Base-by-base conservation (phyloP, 2,888 invertebrate species). In the Drosophila robusta region DNA sequence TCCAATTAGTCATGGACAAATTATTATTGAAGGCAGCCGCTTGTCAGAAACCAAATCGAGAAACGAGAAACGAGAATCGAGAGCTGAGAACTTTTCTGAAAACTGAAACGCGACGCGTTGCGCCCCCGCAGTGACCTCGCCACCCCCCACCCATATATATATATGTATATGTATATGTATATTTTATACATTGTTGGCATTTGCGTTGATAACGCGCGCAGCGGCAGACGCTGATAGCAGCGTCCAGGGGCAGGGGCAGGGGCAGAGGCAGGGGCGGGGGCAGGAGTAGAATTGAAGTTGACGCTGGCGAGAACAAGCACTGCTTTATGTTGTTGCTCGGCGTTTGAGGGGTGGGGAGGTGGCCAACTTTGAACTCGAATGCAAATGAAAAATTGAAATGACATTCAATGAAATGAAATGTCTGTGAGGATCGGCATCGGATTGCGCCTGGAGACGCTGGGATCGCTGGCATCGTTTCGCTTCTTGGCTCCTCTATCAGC, bases 1-100 rank as follows among this genome's bases (percentile, higher is more conserved):
- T 90, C 90, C 90, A 90, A 90, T 90, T 90, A 90, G 90, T 90
- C 82, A 85, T 87, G 90, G 87, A 75, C 90, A 89, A 89, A 90
- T 90, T 90, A 83, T 83, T 89, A 87, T 85, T 85, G 85, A 82
- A 85, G 76, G 65, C 78, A 63, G 75, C 73, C 63, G 54, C 71
- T 72, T 69, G 78, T 75, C 77, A 70, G 58, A 69, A 46, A 38
- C 42, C 52, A 26, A 62, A 29, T 5, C 44, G 36, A 32, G 50
- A 61, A 14, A 4, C 45, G 52, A 36, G 46, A 56, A 22, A 18
- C 29, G 55, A 46, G 36, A 7, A 32, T 34, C 50, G 41, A 41
- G 34, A 36, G 55, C 51, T 57, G 60, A 56, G 61, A 63, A 42
- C 38, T 36, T 41, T 34, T 34, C 12, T 12, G 18, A 9, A 46